Base-by-base conservation (phyloP, 2,888 invertebrate genomes). In the Drosophila subquinaria region DNA sequence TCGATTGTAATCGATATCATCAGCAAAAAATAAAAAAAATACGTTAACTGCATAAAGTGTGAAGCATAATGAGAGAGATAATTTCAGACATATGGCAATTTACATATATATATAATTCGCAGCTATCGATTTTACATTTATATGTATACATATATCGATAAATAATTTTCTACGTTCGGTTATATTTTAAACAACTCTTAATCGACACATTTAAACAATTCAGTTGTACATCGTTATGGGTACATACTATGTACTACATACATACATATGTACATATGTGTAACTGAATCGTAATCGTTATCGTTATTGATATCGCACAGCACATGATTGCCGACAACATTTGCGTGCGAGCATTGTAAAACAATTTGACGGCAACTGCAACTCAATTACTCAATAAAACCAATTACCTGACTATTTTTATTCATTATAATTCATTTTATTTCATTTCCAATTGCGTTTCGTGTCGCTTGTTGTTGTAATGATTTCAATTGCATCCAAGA, bases 301-400 rank as follows among this genome's bases (percentile, higher is more conserved):
- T 57, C 57, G 45, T 47, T 51, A 63, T 62, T 42, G 62, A 33
- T 68, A 68, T 68, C 63, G 50, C 42, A 40, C 30, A 52, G 50
- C 42, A 40, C 30, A 52, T 60, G 36, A 36, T 38, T 15, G 30
- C 38, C 23, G 33, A 43, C 15, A 30, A 8, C 47, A 62, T 42
- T 83, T 77, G 88, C 88, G 86, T 89, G 86, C 61, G 27, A 13
- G 57, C 69, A 72, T 74, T 77, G 79, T 86, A 90, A 88, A 90
- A 90, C 90, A 88, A 90, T 88, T 88, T 87, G 88, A 76, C 66
- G 64, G 79, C 73, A 83, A 85, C 88, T 83, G 85, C 73, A 79
- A 89, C 80, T 85, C 87, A 89, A 90, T 88, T 90, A 87, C 87
- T 83, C 84, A 87, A 88, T 88, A 88, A 85, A 90, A 89, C 89